Evolutionary conservation across 2,888 invertebrate genomes (phyloP).

Genomic region (Parnassius apollo): DNA sequence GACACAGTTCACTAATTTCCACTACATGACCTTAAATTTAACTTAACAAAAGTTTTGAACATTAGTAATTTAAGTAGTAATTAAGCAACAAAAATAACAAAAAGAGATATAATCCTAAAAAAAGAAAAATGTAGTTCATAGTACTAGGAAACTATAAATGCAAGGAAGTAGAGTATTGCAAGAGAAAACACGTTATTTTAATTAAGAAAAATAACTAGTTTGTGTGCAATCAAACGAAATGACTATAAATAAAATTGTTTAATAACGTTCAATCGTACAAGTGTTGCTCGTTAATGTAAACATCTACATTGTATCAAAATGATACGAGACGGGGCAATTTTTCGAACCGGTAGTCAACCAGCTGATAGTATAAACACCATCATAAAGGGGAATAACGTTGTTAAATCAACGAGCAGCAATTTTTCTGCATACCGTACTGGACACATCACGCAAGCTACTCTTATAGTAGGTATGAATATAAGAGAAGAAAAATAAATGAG

Average conservation of each 20-base stretch:
- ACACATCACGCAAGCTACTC: slow-evolving; percentile 32
- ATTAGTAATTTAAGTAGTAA: neutral
- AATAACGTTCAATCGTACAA: slow-evolving; percentile 12
- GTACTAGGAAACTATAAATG: neutral
- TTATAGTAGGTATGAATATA: neutral
- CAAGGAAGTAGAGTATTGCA: slow-evolving; percentile 8
- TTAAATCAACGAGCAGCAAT: slow-evolving; percentile 55
- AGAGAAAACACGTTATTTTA: slow-evolving; percentile 23
- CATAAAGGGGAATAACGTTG: slow-evolving; percentile 61
- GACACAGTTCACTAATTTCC: too few relatives aligned
- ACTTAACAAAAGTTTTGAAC: too few relatives aligned
- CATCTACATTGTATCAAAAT: slow-evolving; percentile 38
- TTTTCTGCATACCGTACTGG: slow-evolving; percentile 46
- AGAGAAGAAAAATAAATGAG: neutral
- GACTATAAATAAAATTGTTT: slow-evolving; percentile 25
- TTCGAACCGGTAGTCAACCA: slow-evolving; percentile 45
- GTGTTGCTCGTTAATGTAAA: slow-evolving; percentile 17
- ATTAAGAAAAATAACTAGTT: slow-evolving; percentile 12
- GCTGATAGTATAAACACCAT: slow-evolving; percentile 51
- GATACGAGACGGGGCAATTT: slow-evolving; percentile 39
- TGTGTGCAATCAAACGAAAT: slow-evolving; percentile 25
- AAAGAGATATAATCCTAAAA: neutral
- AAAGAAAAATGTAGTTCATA: neutral
- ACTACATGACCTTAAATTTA: too few relatives aligned
- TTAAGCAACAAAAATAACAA: neutral